Percentiles rank a stretch among this genome's conserved stretches.
Evolutionary conservation across 2,113 vertebrate genomes (phyloP).

Genomic region (Prietella phreatophila): DNA sequence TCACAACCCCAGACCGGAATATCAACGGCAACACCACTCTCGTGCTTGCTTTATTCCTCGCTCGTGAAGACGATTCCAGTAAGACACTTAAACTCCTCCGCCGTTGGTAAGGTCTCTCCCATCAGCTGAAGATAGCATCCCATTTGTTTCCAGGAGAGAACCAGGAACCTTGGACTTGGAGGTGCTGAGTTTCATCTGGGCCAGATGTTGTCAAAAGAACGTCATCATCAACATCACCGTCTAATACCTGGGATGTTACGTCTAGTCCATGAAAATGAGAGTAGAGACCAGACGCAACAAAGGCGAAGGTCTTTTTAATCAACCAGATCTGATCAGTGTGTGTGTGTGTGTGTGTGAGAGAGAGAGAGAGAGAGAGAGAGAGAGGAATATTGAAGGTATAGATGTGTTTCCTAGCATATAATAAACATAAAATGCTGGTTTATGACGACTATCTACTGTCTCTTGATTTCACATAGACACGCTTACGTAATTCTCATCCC

Average conservation of each 20-base stretch:
- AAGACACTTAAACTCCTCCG: background rate
- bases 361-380: too few relatives aligned
- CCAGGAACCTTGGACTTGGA: background rate
- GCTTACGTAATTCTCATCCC: slow-evolving; percentile 49
- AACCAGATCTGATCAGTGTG: background rate
- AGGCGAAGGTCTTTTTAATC: background rate
- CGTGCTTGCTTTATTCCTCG: background rate
- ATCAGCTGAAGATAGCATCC: background rate
- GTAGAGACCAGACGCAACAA: background rate
- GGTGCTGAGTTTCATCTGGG: background rate
- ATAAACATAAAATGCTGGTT: background rate
- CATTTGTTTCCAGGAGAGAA: background rate
- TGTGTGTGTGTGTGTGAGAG: background rate
- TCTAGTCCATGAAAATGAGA: background rate
- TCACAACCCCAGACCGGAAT: too few relatives aligned
- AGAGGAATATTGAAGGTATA: background rate
- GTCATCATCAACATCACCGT: background rate
- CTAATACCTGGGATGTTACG: background rate
- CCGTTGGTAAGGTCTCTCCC: background rate
- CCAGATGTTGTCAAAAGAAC: too few relatives aligned
- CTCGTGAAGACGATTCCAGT: background rate
- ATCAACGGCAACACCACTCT: too few relatives aligned
- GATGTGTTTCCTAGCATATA: background rate
- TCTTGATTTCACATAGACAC: slow-evolving; percentile 6
- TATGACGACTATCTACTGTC: background rate